Evolutionary conservation across 1,140 invertebrate genomes (phyloP).

Genomic region (Drosophila nannoptera): DNA sequence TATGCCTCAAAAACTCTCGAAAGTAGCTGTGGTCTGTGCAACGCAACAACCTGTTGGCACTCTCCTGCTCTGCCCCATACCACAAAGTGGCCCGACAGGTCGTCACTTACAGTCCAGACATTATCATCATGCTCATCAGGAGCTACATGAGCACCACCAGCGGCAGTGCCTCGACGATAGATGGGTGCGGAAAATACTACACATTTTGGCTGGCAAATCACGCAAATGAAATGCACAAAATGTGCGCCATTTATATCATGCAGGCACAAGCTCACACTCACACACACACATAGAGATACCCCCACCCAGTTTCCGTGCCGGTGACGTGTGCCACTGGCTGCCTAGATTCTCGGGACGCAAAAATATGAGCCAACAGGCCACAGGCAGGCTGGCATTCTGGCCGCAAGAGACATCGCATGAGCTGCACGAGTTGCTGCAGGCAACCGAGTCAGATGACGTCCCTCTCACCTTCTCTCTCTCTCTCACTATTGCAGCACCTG

Average conservation of each 20-base stretch:
- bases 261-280: constrained; percentile 9
- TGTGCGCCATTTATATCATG: constrained; percentile 74
- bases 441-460: constrained; percentile 7
- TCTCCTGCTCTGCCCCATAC: constrained; percentile 16
- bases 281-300: constrained; percentile 4
- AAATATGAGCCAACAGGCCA: constrained; percentile 66
- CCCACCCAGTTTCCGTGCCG: background rate
- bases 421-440: constrained; percentile 38
- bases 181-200: constrained; percentile 57
- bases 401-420: constrained; percentile 53
- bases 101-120: constrained; percentile 39
- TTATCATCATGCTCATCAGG: constrained; percentile 54
- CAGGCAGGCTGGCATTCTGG: constrained; percentile 38
- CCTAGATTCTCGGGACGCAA: constrained; percentile 48
- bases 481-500: background rate
- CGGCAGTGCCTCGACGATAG: constrained; percentile 25
- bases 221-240: constrained; percentile 77
- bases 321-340: constrained; percentile 48
- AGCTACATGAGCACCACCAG: constrained; percentile 21
- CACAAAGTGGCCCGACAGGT: constrained; percentile 37
- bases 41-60: constrained; percentile 31
- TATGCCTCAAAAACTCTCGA: constrained; percentile 20
- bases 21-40: constrained; percentile 24
- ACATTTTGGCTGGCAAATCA: constrained; percentile 74
- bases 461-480: background rate